Conservation (phyloP, 2,797 vertebrate species). For the Somateria mollissima region DNA sequence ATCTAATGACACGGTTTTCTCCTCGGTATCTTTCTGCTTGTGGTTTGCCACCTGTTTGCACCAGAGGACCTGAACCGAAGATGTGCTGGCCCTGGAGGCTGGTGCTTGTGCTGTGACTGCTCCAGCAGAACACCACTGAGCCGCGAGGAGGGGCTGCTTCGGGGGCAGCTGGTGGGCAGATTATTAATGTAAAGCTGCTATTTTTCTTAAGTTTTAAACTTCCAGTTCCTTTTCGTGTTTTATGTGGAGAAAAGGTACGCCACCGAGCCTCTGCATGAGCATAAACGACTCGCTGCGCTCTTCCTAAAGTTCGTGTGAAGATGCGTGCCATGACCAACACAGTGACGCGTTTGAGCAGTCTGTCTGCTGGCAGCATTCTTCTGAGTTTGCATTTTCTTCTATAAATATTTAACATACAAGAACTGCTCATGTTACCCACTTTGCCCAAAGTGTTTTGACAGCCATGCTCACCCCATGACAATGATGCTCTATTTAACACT, state of each 20-base stretch:
- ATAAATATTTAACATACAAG: conserved; percentile 70
- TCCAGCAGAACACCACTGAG: conserved; percentile 10
- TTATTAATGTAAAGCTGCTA: background rate
- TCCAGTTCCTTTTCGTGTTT: background rate
- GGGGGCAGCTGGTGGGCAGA: background rate
- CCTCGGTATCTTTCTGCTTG: background rate
- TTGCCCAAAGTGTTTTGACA: conserved; percentile 67
- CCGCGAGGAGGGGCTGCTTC: background rate
- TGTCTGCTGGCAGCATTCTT: conserved; percentile 36
- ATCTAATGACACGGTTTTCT: conserved; percentile 61
- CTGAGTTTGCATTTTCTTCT: conserved; percentile 62
- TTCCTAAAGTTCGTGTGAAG: background rate
- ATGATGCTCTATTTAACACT: conserved; percentile 65
- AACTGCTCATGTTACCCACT: conserved; percentile 63
- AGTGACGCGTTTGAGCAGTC: conserved; percentile 21
- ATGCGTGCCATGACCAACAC: background rate
- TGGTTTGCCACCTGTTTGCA: conserved; percentile 59
- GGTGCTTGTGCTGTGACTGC: background rate
- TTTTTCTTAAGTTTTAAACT: conserved; percentile 28
- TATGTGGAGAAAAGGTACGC: background rate
- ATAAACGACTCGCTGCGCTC: background rate
- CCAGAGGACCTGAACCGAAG: conserved; percentile 27
- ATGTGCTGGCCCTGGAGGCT: background rate
- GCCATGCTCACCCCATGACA: conserved; percentile 68
- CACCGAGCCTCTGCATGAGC: accelerated